A percentile compares a stretch with the other conserved stretches of the same genome.
Evolutionary conservation across 2,113 vertebrate genomes (phyloP).

Genomic region (Patagioenas fasciata): DNA sequence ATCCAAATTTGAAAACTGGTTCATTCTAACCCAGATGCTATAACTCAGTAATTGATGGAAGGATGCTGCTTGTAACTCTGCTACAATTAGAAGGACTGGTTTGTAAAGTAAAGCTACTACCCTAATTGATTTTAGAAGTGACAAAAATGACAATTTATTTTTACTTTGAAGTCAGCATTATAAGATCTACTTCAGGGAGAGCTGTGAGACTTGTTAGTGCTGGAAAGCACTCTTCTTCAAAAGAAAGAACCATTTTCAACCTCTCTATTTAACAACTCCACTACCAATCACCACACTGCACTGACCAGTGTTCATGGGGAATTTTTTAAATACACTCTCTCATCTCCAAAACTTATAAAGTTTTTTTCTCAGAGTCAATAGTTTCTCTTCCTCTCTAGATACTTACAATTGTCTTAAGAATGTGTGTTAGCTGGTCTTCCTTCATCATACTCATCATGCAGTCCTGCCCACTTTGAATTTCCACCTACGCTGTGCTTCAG

Average conservation of each 20-base stretch:
- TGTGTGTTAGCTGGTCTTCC: not conserved
- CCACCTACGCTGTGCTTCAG: not conserved
- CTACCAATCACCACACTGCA: not conserved
- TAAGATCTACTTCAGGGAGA: not conserved
- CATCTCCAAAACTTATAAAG: not conserved
- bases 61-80: not conserved
- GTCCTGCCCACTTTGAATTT: not conserved
- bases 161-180: not conserved
- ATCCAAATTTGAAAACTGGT: not conserved
- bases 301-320: not conserved
- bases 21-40: not conserved
- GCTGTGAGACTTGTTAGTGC: not conserved
- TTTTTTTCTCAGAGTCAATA: not conserved
- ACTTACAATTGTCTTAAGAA: not conserved
- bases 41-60: not conserved
- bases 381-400: not conserved
- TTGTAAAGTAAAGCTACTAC: not conserved
- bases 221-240: not conserved
- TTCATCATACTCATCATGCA: not conserved
- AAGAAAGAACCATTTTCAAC: not conserved
- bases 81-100: constrained; percentile 1
- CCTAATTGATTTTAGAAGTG: not conserved
- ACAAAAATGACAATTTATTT: not conserved
- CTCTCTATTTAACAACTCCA: not conserved
- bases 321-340: not conserved